These are phyloP conservation scores for Cynodonichthys magdalenae DNA, from an alignment of 2,797 vertebrate genomes.

Conservation along the genomic window DNA sequence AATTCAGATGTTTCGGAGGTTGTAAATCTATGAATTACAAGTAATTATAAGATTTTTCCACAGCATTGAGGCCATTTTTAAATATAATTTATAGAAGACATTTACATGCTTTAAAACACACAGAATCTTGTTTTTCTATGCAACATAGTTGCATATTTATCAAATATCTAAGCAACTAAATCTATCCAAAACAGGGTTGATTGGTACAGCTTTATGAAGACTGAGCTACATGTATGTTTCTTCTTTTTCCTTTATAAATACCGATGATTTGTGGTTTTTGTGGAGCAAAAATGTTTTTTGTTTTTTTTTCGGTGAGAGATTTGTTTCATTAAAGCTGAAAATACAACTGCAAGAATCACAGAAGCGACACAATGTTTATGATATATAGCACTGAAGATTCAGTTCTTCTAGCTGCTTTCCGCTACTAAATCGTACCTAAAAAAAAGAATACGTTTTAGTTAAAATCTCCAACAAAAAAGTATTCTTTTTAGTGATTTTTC, in stretches of 20 bases:
- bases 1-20: constrained; percentile 32
- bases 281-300: constrained; percentile 30
- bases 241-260: constrained; percentile 49
- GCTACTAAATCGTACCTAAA: constrained; percentile 81
- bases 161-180: constrained; percentile 68
- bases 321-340: constrained; percentile 63
- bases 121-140: constrained; percentile 48
- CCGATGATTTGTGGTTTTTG: constrained; percentile 42
- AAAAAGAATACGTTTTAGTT: constrained; percentile 31
- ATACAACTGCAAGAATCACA: constrained; percentile 60
- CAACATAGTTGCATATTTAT: constrained; percentile 69
- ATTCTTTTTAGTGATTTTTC: too few species aligned
- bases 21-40: constrained; percentile 47
- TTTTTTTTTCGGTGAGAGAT: constrained; percentile 50
- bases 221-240: constrained; percentile 50
- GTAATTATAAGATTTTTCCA: constrained; percentile 31
- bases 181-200: constrained; percentile 41
- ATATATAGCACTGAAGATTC: constrained; percentile 38
- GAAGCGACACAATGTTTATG: constrained; percentile 54
- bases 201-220: constrained; percentile 49
- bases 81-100: constrained; percentile 51
- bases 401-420: constrained; percentile 73
- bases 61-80: constrained; percentile 53
- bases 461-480: not conserved
- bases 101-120: constrained; percentile 55